These are phyloP conservation scores for Megalonaias nervosa DNA, from an alignment of 1,140 invertebrate species.

Conservation along the genomic window DNA sequence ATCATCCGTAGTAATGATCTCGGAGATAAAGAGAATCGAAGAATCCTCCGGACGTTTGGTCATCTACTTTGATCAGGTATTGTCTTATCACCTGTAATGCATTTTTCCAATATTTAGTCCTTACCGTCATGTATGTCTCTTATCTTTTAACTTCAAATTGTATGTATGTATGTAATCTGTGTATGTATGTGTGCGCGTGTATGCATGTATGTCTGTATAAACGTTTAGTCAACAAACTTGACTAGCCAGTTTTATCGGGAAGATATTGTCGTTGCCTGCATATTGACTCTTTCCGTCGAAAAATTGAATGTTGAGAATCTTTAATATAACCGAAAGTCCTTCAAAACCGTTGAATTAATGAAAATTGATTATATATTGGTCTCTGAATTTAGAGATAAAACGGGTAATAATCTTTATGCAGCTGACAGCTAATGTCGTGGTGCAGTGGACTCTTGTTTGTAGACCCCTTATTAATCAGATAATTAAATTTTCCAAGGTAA, in stretches of 20 bases:
- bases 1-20: background rate
- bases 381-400: background rate
- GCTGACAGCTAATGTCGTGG: too few relatives aligned
- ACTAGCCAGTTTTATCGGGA: too few relatives aligned
- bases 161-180: too few relatives aligned
- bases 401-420: background rate
- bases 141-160: background rate
- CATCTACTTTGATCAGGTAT: conserved; percentile 21
- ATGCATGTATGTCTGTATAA: too few relatives aligned
- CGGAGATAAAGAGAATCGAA: background rate
- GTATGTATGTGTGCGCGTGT: too few relatives aligned
- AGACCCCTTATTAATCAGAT: background rate
- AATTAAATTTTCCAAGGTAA: conserved; percentile 9
- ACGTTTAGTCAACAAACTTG: too few relatives aligned
- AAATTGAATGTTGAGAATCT: too few relatives aligned
- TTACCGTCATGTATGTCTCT: background rate
- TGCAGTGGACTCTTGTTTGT: background rate
- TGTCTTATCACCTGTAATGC: background rate
- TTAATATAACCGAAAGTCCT: too few relatives aligned
- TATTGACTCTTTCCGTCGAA: too few relatives aligned
- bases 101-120: background rate
- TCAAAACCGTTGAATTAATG: too few relatives aligned
- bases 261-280: too few relatives aligned
- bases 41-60: conserved; percentile 6
- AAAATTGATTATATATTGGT: too few relatives aligned